These are phyloP conservation scores for Epinotia nisella DNA, from an alignment of 2,888 invertebrate genomes.

Conservation along the genomic window DNA sequence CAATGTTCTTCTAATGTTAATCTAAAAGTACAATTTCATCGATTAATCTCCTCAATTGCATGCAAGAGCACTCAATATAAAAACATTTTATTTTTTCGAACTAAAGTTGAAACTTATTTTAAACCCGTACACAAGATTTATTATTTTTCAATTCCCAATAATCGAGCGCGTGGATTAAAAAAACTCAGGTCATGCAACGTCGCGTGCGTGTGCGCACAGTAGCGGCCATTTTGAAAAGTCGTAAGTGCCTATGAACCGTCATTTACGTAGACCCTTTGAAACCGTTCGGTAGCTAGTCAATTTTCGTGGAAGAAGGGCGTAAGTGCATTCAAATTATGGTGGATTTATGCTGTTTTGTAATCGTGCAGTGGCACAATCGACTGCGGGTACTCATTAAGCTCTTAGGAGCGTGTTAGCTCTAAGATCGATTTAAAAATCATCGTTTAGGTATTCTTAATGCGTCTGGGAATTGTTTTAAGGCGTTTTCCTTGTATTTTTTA, in stretches of 20 bases:
- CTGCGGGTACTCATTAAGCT: slow-evolving; percentile 28
- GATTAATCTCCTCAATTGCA: too few relatives aligned
- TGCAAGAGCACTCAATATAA: too few relatives aligned
- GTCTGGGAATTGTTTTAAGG: too few relatives aligned
- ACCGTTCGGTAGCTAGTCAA: not conserved
- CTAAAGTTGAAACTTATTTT: slow-evolving; percentile 4
- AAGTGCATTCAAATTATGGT: not conserved
- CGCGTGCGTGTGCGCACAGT: slow-evolving; percentile 68
- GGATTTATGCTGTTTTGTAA: not conserved
- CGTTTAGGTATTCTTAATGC: slow-evolving; percentile 9
- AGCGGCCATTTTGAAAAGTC: slow-evolving; percentile 44
- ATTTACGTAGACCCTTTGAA: not conserved
- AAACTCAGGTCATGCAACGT: slow-evolving; percentile 72
- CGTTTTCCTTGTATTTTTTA: too few relatives aligned
- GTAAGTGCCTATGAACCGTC: not conserved
- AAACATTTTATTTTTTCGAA: too few relatives aligned
- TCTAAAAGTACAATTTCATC: too few relatives aligned
- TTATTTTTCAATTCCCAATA: slow-evolving; percentile 43
- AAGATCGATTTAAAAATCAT: slow-evolving; percentile 21
- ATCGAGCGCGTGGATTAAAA: slow-evolving; percentile 39
- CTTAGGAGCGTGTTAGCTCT: slow-evolving; percentile 29
- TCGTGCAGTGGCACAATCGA: slow-evolving; percentile 20
- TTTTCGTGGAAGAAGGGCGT: not conserved
- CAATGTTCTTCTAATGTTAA: too few relatives aligned
- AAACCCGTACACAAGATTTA: slow-evolving; percentile 26